These are phyloP conservation scores for Notiomystis cincta DNA, from an alignment of 2,113 vertebrate species.

Conservation along the genomic window DNA sequence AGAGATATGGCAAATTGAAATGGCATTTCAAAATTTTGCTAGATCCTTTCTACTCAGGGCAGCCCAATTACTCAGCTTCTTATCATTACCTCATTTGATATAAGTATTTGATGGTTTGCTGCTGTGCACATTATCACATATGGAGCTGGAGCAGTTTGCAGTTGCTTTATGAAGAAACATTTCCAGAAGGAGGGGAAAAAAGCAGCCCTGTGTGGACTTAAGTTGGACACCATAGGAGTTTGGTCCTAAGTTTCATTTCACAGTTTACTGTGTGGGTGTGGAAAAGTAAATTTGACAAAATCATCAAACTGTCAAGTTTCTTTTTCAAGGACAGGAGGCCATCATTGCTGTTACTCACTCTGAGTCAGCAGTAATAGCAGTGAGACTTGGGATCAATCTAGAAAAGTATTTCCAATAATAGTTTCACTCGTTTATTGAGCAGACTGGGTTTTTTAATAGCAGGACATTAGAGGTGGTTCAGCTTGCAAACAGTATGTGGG, in stretches of 20 bases:
- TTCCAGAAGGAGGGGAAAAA: background rate
- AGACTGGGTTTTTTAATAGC: background rate
- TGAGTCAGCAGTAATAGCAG: background rate
- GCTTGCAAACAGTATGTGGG: background rate
- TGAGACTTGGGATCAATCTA: background rate
- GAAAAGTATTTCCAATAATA: background rate
- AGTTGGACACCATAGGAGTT: background rate
- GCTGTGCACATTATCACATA: background rate
- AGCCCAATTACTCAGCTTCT: background rate
- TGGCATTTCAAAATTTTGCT: constrained; percentile 5
- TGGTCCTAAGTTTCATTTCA: background rate
- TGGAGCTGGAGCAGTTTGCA: background rate
- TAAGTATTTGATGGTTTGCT: background rate
- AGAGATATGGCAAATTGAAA: background rate
- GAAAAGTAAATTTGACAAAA: background rate
- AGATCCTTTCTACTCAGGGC: background rate
- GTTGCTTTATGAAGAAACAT: background rate
- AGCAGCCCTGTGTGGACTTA: background rate
- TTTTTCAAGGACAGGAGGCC: background rate
- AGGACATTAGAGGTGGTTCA: background rate
- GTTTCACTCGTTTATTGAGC: background rate
- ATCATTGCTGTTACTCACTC: background rate
- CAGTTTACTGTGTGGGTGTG: background rate
- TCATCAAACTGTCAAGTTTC: background rate
- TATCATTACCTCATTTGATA: constrained; percentile 23